phyloP scores from a whole-genome alignment of 2,113 vertebrate genomes.

The Otis tarda region DNA sequence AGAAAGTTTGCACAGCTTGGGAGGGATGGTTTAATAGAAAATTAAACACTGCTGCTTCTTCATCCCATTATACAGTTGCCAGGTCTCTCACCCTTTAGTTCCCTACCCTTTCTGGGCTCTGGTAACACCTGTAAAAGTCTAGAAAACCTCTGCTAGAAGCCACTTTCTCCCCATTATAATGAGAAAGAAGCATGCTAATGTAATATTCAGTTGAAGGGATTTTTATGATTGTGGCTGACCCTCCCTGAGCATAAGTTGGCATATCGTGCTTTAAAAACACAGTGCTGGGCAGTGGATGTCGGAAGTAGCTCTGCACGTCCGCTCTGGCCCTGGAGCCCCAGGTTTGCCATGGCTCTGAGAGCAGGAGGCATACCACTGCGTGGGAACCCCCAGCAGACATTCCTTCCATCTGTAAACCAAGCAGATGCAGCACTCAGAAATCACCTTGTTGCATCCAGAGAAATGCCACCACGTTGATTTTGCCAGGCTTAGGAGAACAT shows the following conservation, averaged over 20 bases:
- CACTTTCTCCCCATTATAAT: neutral
- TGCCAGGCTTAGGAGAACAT: neutral
- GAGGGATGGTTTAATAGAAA: neutral
- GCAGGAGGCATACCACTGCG: neutral
- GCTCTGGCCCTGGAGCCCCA: neutral
- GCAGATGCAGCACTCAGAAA: neutral
- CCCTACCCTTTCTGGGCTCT: neutral
- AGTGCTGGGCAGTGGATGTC: neutral
- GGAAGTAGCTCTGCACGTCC: neutral
- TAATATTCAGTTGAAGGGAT: neutral
- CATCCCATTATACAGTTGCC: neutral
- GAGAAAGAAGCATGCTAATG: neutral
- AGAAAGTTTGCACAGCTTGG: slow-evolving; percentile 18
- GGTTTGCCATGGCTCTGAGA: neutral
- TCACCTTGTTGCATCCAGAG: neutral
- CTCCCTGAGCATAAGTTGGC: neutral
- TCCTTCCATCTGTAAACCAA: neutral
- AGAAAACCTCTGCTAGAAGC: neutral
- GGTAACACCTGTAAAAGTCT: neutral
- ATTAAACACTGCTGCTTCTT: neutral
- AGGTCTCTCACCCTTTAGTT: neutral
- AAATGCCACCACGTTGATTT: neutral
- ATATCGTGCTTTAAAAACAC: neutral
- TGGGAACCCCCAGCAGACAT: neutral
- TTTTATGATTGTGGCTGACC: neutral